Percentiles rank a stretch among this genome's conserved stretches.
Conservation (phyloP, 2,113 vertebrate species). For the Salvelinus sp. region DNA sequence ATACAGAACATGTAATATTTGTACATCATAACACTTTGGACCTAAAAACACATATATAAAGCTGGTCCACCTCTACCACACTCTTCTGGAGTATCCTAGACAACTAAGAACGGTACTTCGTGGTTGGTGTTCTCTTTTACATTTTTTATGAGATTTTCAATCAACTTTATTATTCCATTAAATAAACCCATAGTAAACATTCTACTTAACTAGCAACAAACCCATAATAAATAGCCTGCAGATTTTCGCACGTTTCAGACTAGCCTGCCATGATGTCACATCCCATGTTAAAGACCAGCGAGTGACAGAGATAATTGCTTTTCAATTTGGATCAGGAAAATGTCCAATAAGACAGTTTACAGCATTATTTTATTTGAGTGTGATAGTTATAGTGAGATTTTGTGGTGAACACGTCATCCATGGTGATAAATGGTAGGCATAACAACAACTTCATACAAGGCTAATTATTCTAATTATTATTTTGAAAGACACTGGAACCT, state of each 20-base stretch:
- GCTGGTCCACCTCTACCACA: too few relatives aligned
- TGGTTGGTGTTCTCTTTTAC: conserved; percentile 19
- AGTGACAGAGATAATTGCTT: conserved; percentile 19
- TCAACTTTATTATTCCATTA: conserved; percentile 26
- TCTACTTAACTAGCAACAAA: conserved; percentile 13
- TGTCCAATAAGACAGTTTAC: conserved; percentile 22
- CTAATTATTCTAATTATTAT: conserved; percentile 1
- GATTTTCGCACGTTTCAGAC: conserved; percentile 10
- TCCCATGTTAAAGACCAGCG: conserved; percentile 16
- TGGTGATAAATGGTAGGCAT: conserved; percentile 12
- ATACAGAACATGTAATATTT: not conserved
- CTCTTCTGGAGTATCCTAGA: too few relatives aligned
- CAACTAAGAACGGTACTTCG: not conserved
- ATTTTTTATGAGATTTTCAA: conserved; percentile 13
- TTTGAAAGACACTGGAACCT: not conserved
- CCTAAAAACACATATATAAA: too few relatives aligned
- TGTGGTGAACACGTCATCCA: conserved; percentile 23
- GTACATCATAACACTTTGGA: too few relatives aligned
- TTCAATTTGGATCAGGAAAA: conserved; percentile 11
- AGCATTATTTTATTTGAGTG: conserved; percentile 27
- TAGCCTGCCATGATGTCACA: not conserved
- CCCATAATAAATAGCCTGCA: conserved; percentile 12
- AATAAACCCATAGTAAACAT: conserved; percentile 20
- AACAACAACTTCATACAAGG: not conserved
- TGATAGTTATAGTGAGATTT: conserved; percentile 13